phyloP scores from a whole-genome alignment of 2,797 vertebrate species.

The Helostoma temminkii region DNA sequence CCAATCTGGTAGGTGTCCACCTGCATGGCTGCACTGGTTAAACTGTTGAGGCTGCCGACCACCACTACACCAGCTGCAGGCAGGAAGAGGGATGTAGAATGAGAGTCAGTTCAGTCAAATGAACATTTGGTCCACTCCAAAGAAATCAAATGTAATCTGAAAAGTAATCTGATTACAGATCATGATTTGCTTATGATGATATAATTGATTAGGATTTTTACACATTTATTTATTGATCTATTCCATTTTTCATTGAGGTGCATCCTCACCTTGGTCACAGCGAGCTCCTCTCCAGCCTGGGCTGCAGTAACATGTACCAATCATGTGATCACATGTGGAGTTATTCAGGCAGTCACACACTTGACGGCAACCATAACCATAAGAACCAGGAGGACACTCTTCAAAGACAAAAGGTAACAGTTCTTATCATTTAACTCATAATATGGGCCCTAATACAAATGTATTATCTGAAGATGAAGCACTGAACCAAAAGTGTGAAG shows the following conservation, averaged over 20 bases:
- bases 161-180: background rate
- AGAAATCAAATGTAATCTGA: background rate
- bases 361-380: conserved; percentile 96
- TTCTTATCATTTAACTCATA: background rate
- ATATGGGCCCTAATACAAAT: no score
- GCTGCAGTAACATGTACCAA: conserved; percentile 95
- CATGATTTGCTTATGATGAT: no score
- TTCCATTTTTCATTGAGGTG: background rate
- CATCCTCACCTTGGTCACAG: conserved; percentile 92
- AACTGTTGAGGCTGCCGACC: conserved; percentile 91
- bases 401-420: background rate
- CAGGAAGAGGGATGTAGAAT: background rate
- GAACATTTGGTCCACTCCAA: background rate
- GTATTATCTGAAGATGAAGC: background rate
- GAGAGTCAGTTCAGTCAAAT: background rate
- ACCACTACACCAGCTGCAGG: conserved; percentile 89
- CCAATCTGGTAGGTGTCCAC: conserved; percentile 95
- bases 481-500: no score
- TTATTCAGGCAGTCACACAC: conserved; percentile 97
- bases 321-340: conserved; percentile 97
- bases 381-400: conserved; percentile 92
- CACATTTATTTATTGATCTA: no score
- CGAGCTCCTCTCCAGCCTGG: conserved; percentile 95
- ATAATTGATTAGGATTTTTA: no score
- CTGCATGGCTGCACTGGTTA: conserved; percentile 91